A percentile compares a stretch with the other conserved stretches of the same genome.
Evolutionary conservation across 2,113 vertebrate genomes (phyloP).

Genomic region (Aspiorhynchus laticeps): DNA sequence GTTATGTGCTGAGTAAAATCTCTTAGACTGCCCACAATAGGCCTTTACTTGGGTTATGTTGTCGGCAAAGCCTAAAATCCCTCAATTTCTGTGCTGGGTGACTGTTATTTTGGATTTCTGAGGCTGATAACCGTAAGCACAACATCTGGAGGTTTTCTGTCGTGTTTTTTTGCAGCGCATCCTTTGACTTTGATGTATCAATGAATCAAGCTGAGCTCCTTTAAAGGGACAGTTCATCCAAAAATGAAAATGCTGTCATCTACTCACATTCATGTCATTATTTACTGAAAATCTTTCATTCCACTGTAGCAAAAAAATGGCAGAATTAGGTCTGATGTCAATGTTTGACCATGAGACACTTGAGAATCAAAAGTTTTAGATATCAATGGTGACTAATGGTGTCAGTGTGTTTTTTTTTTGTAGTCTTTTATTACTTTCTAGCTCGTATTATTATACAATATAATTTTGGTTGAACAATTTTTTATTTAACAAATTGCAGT

Average conservation of each 20-base stretch:
- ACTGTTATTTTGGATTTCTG: constrained; percentile 17
- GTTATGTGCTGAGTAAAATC: constrained; percentile 13
- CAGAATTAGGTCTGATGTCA: not conserved
- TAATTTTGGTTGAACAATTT: not conserved
- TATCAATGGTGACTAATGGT: not conserved
- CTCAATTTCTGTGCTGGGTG: not conserved
- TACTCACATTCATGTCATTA: not conserved
- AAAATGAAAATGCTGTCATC: not conserved
- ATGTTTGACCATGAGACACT: not conserved
- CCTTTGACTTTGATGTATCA: constrained; percentile 25
- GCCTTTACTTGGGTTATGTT: not conserved
- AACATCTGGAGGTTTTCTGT: not conserved
- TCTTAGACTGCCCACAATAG: constrained; percentile 4
- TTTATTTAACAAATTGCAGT: not conserved
- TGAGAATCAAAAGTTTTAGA: not conserved
- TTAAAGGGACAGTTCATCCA: not conserved
- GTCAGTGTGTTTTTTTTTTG: not conserved
- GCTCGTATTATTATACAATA: not conserved
- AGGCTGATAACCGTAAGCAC: not conserved
- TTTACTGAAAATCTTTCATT: constrained; percentile 7
- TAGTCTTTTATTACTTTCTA: not conserved
- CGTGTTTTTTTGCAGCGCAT: not conserved
- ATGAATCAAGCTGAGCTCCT: constrained; percentile 20
- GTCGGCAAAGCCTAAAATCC: not conserved
- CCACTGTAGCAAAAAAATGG: not conserved